Percentiles rank a stretch among this genome's conserved stretches.
These are phyloP conservation scores for Leptodactylus fallax DNA, from an alignment of 2,797 vertebrate genomes.

Conservation along the genomic window DNA sequence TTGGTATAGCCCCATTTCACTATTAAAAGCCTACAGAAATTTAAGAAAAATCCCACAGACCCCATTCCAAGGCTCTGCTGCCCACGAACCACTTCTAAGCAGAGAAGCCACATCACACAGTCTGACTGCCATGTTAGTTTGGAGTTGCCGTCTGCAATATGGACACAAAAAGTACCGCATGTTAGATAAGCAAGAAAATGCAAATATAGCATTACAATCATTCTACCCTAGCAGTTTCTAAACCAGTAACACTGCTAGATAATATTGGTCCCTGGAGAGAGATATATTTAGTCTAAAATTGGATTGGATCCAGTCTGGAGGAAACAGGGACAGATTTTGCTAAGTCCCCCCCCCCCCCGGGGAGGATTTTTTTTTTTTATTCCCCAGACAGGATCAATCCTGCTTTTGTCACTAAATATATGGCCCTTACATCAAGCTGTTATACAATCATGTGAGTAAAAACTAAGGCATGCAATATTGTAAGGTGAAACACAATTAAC, in stretches of 20 bases:
- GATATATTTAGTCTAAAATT: not conserved
- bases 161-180: conserved; percentile 94
- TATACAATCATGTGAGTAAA: not conserved
- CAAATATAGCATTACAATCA: conserved; percentile 83
- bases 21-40: conserved; percentile 80
- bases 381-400: not conserved
- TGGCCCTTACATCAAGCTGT: too few relatives aligned
- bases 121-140: conserved; percentile 99
- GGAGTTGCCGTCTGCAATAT: conserved; percentile 98
- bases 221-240: conserved; percentile 66
- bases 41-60: conserved; percentile 92
- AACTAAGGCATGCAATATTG: not conserved
- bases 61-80: conserved; percentile 99
- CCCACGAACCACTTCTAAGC: conserved; percentile 99
- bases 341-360: too few relatives aligned
- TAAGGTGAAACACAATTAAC: not conserved
- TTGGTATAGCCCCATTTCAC: conserved; percentile 90
- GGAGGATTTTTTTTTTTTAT: too few relatives aligned
- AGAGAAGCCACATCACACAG: conserved; percentile 99
- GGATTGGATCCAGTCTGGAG: not conserved
- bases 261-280: not conserved
- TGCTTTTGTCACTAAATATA: not conserved
- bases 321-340: too few relatives aligned
- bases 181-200: conserved; percentile 90
- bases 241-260: not conserved